phyloP scores from a whole-genome alignment of 2,797 vertebrate species.

The Artibeus jamaicensis region DNA sequence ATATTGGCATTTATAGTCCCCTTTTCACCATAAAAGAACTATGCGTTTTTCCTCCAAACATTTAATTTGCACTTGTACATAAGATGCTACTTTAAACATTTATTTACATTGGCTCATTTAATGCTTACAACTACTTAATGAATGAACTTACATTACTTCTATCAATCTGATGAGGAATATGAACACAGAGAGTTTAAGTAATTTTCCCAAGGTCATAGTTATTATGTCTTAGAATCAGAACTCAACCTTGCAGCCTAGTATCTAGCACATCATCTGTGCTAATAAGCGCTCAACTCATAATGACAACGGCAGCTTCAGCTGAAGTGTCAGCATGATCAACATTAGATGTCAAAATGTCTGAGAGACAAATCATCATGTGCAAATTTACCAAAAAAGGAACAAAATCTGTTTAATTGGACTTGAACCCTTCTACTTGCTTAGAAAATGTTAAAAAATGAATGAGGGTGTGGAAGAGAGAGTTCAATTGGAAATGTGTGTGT shows the following conservation, averaged over 20 bases:
- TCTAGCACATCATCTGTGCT: not conserved
- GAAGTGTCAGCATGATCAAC: not conserved
- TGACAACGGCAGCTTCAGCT: not conserved
- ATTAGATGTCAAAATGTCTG: not conserved
- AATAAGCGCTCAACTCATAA: not conserved
- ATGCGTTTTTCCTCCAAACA: not conserved
- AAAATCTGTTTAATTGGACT: not conserved
- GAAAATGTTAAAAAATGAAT: not conserved
- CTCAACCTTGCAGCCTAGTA: not conserved
- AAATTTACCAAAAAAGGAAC: not conserved
- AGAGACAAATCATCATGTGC: not conserved
- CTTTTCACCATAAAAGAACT: not conserved
- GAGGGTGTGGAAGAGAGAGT: not conserved
- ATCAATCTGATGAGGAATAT: not conserved
- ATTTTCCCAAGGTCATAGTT: not conserved
- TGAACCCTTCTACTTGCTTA: not conserved
- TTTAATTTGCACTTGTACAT: not conserved
- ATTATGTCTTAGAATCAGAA: not conserved
- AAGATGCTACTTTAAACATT: not conserved
- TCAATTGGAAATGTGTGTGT: not conserved
- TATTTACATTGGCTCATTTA: not conserved
- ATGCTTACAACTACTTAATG: not conserved
- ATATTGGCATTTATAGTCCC: not conserved
- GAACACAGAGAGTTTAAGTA: not conserved
- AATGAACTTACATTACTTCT: not conserved